Percentiles rank a stretch among this genome's conserved stretches.
Evolutionary conservation across 2,113 vertebrate species (phyloP).

Genomic region (Gobius niger): DNA sequence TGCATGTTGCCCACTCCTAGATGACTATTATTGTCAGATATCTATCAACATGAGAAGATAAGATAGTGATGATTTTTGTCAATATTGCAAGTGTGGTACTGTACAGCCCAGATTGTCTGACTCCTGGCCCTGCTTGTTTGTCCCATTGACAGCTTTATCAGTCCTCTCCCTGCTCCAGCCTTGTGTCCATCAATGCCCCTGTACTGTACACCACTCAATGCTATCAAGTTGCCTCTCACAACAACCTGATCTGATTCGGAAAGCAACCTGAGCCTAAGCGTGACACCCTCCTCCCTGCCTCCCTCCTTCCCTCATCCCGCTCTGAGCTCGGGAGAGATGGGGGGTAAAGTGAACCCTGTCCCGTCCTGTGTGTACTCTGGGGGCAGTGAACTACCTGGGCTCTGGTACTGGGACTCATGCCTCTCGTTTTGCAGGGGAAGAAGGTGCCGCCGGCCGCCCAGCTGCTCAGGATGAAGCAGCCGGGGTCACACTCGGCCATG

Average conservation of each 20-base stretch:
- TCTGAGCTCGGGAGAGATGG: background rate
- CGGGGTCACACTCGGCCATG: conserved; percentile 76
- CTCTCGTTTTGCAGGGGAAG: conserved; percentile 79
- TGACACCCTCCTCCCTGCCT: conserved; percentile 14
- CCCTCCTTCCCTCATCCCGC: background rate
- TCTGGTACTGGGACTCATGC: conserved; percentile 55
- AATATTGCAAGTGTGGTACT: background rate
- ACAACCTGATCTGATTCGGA: conserved; percentile 68
- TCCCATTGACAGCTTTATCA: conserved; percentile 49
- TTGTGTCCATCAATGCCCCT: conserved; percentile 44
- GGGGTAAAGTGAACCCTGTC: conserved; percentile 38
- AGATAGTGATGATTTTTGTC: too few relatives aligned
- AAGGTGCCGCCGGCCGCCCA: conserved; percentile 81
- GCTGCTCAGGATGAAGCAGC: conserved; percentile 86
- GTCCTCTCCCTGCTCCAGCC: conserved; percentile 42
- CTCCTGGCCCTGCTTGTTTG: conserved; percentile 37
- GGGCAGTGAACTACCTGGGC: conserved; percentile 37
- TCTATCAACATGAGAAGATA: too few relatives aligned
- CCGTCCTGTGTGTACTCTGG: conserved; percentile 24
- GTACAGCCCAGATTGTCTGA: conserved; percentile 38
- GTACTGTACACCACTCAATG: conserved; percentile 24
- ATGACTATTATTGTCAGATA: too few relatives aligned
- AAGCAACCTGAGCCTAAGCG: conserved; percentile 68
- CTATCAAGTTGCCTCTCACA: conserved; percentile 64
- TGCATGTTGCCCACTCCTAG: too few relatives aligned